Evolutionary conservation across 2,888 invertebrate genomes (phyloP).

Genomic region (Ichneumoninae sp.): DNA sequence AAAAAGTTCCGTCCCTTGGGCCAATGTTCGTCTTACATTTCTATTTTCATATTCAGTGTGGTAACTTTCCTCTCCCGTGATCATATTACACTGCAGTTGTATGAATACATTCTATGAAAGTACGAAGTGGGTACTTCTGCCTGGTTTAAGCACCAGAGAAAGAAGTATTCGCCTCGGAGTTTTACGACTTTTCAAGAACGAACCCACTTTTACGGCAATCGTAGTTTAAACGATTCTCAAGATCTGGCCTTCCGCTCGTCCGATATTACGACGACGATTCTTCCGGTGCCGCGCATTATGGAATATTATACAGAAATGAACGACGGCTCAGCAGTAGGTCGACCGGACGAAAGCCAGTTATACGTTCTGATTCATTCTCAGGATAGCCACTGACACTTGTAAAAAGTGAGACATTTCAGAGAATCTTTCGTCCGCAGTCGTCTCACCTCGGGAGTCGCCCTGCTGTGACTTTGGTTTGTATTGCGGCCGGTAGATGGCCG

Average conservation of each 20-base stretch:
- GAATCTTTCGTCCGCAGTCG: not conserved
- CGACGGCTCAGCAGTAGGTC: conserved; percentile 30
- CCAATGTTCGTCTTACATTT: not conserved
- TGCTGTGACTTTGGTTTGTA: not conserved
- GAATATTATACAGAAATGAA: conserved; percentile 31
- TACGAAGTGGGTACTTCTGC: conserved; percentile 8
- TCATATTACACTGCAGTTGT: conserved; percentile 14
- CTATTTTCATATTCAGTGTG: conserved; percentile 5
- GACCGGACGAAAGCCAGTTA: not conserved
- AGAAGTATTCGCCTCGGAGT: conserved; percentile 5
- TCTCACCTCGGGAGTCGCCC: not conserved
- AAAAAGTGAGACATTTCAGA: not conserved
- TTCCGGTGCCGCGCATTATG: conserved; percentile 21
- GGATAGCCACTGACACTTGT: conserved; percentile 13
- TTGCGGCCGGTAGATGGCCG: not conserved
- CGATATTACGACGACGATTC: conserved; percentile 25
- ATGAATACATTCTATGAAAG: not conserved
- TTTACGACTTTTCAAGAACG: conserved; percentile 39
- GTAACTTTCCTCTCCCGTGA: conserved; percentile 9
- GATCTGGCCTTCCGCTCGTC: not conserved
- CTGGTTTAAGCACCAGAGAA: not conserved
- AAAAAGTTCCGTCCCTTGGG: not conserved
- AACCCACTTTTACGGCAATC: conserved; percentile 38
- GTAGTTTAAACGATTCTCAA: conserved; percentile 30
- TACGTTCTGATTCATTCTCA: conserved; percentile 5